Evolutionary conservation across 2,797 vertebrate species (phyloP), one percentile per base, ranked within the genome.

Genomic region (Cryptoprocta ferox): DNA sequence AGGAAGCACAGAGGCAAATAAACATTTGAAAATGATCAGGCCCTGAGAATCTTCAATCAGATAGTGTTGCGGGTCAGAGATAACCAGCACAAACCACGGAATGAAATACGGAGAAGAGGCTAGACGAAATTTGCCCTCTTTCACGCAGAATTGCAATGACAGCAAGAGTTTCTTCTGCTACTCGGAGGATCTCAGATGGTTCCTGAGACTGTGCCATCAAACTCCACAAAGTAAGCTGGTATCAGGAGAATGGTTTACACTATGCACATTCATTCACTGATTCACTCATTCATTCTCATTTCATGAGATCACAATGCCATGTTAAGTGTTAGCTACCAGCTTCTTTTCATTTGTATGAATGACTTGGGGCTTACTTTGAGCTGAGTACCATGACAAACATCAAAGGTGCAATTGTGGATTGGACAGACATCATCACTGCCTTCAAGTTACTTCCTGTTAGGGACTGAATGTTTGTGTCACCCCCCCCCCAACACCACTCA

Each of bases 11-110:
- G 97, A 98, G 90, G 96, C 96, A 97, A 98, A 98, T 71, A 98
- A 98, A 98, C 97, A 97, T 94, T 98, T 98, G 97, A 96, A 98
- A 96, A 26, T 95, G 86, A 98, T 96, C 97, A 95, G 96, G 78
- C 85, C 86, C 61, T 71, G 97, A 97, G 97, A 97, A 95, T 76
- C 70, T 96, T 98, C 93, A 81, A 26, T 75, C 1, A 0, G 86
- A 16, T 79, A 56, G 96, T 91, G 56, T 95, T 97, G 65, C 0
- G 0, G 87, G 81, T 88, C 83, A 97, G 65, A 97, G 91, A 71
- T 95, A 95, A 89, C 88, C 21, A 12, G n/a, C 59, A 2, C 1
- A 89, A 98, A 35, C 19, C 42, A 73, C 4, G 1, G 48, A 92
- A 65, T n/a, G 50, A 97, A 89, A 85, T 48, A 81, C 7, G 16